phyloP scores from a whole-genome alignment of 1,140 invertebrate species.

The Ips typographus region DNA sequence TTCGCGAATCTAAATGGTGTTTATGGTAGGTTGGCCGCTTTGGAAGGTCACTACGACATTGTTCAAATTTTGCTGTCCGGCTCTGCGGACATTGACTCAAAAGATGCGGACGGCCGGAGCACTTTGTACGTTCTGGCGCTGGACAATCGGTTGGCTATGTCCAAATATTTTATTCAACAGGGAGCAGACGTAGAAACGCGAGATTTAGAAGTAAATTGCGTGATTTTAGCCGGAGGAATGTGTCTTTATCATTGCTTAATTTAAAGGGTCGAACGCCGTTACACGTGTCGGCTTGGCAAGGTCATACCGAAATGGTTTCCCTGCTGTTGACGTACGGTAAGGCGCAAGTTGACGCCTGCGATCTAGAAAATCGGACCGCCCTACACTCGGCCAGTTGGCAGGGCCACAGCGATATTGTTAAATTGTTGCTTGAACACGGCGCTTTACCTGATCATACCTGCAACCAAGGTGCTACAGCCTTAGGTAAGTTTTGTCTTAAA shows the following conservation, averaged over 20 bases:
- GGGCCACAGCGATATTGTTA: conserved; percentile 83
- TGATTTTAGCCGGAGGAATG: not conserved
- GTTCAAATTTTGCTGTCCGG: conserved; percentile 71
- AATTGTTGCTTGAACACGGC: conserved; percentile 74
- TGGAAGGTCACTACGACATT: conserved; percentile 84
- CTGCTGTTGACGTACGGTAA: conserved; percentile 72
- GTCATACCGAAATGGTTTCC: conserved; percentile 89
- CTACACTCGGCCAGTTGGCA: conserved; percentile 95
- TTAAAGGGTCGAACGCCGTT: conserved; percentile 78
- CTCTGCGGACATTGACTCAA: conserved; percentile 85
- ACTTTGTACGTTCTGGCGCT: conserved; percentile 89
- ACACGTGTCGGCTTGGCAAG: conserved; percentile 94
- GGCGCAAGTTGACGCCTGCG: conserved; percentile 84
- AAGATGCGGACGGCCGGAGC: conserved; percentile 89
- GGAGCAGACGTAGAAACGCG: conserved; percentile 83
- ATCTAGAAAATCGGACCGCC: conserved; percentile 86
- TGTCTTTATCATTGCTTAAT: conserved; percentile 6
- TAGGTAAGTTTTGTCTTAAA: conserved; percentile 57
- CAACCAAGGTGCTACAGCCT: conserved; percentile 90
- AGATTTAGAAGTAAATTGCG: conserved; percentile 75
- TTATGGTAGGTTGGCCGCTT: conserved; percentile 68
- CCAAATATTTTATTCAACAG: conserved; percentile 75
- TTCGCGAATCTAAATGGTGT: conserved; percentile 25
- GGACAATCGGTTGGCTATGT: conserved; percentile 86
- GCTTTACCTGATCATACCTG: conserved; percentile 87